phyloP scores from a whole-genome alignment of 2,797 vertebrate genomes.

The Antennarius maculatus region DNA sequence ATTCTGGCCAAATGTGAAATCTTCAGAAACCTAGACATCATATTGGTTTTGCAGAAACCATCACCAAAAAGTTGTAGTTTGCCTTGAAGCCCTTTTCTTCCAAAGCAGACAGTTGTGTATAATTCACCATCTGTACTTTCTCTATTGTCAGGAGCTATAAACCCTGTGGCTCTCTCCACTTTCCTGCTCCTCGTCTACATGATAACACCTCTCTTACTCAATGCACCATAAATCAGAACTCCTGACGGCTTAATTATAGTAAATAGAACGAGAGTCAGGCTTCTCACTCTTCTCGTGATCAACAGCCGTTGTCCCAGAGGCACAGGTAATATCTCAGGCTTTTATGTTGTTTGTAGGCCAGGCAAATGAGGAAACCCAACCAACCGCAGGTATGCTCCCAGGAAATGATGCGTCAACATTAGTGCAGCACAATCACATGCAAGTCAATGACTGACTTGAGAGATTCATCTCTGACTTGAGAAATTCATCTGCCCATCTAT shows the following conservation, averaged over 20 bases:
- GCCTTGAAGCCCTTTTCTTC: constrained; percentile 40
- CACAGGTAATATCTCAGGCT: constrained; percentile 57
- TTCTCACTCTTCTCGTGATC: constrained; percentile 69
- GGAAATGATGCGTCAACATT: constrained; percentile 66
- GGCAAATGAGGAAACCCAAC: constrained; percentile 65
- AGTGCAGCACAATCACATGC: constrained; percentile 17
- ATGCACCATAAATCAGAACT: constrained; percentile 80
- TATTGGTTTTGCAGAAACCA: constrained; percentile 30
- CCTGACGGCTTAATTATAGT: constrained; percentile 84
- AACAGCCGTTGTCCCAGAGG: constrained; percentile 76
- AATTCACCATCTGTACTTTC: constrained; percentile 55
- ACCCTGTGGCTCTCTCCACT: constrained; percentile 59
- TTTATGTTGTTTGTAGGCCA: constrained; percentile 65
- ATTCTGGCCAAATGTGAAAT: not conserved
- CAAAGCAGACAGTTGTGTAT: constrained; percentile 46
- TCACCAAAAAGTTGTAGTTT: constrained; percentile 18
- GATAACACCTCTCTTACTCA: constrained; percentile 81
- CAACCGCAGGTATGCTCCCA: constrained; percentile 72
- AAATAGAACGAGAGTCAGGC: constrained; percentile 76
- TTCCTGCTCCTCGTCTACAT: constrained; percentile 45
- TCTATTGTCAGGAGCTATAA: constrained; percentile 69
- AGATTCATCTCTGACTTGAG: no score
- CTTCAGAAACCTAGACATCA: not conserved
- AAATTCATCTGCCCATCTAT: constrained; percentile 6
- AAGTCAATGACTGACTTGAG: constrained; percentile 13